These are phyloP conservation scores for Hypothenemus hampei DNA, from an alignment of 1,140 invertebrate species.

Conservation along the genomic window DNA sequence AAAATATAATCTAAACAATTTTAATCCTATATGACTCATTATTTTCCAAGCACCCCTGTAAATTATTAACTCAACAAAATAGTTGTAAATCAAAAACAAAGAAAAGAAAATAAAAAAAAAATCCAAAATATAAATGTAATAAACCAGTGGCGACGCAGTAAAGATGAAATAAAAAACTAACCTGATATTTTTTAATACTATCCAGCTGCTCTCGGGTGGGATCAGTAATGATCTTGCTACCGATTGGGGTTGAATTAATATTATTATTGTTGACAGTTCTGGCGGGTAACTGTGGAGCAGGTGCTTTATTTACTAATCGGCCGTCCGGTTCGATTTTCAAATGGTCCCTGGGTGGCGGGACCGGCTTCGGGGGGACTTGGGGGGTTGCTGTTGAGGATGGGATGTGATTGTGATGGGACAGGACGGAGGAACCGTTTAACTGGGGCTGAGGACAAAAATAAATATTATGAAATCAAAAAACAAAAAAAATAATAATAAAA, in stretches of 20 bases:
- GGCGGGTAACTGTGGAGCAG: slow-evolving; percentile 66
- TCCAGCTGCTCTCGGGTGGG: slow-evolving; percentile 81
- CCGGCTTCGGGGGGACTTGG: slow-evolving; percentile 54
- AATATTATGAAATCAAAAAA: too few relatives aligned
- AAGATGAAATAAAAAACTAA: slow-evolving; percentile 43
- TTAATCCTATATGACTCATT: too few relatives aligned
- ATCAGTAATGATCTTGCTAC: slow-evolving; percentile 48
- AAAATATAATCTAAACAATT: too few relatives aligned
- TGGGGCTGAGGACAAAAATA: slow-evolving; percentile 46
- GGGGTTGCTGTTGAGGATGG: slow-evolving; percentile 22
- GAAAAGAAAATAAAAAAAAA: slow-evolving; percentile 12
- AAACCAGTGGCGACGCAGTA: too few relatives aligned
- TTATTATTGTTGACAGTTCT: slow-evolving; percentile 50
- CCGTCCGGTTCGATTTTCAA: slow-evolving; percentile 57
- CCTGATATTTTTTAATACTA: slow-evolving; percentile 87
- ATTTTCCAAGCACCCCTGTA: too few relatives aligned
- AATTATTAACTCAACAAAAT: neutral
- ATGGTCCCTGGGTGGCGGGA: slow-evolving; percentile 71
- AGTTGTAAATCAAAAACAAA: neutral
- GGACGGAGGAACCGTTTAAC: slow-evolving; percentile 47
- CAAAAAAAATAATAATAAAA: too few relatives aligned
- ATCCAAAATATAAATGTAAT: too few relatives aligned
- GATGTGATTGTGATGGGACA: slow-evolving; percentile 23
- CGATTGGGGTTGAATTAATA: slow-evolving; percentile 41
- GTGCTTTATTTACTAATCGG: slow-evolving; percentile 58